Base-by-base conservation (phyloP, 2,797 vertebrate genomes). In the Gymnopithys bicolor region DNA sequence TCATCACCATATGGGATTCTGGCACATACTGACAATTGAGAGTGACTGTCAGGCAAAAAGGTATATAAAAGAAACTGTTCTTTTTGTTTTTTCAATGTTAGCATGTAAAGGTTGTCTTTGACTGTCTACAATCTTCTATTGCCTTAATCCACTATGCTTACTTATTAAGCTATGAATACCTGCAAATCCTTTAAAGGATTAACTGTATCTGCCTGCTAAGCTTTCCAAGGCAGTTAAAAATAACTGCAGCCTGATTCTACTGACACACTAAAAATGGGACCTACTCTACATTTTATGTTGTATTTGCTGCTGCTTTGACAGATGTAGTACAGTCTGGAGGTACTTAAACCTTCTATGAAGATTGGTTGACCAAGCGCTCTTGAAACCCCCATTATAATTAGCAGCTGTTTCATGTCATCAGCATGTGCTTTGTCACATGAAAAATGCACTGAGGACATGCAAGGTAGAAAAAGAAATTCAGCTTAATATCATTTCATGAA, bases 91-190 rank as follows among this genome's bases (percentile, higher is more conserved):
- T 81, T 77, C 5, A 52, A 71, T 55, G 8, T 60, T 63, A 56
- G 58, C 32, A 77, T 37, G 45, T 60, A 76, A 91, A 90, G 45
- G 70, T 91, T 95, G 87, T 81, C 39, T 94, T 58, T 89, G 78
- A 55, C 81, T 87, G 77, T 71, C 81, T 95, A 30, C 89, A 86
- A 37, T 87, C 68, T 92, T 84, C 87, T 86, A 64, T 80, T 89
- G 74, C 53, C 62, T 89, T 90, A 87, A 85, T 96, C 90, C 87
- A 78, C 67, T 74, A 67, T 74, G 89, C 51, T 91, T 95, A 91
- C 78, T 92, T 90, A 95, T 56, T 95, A 94, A 96, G 76, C 89
- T 97, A 81, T 87, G 96, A 97, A 95, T 93, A 93, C 87, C 91
- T 94, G 90, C 74, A 94, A 87, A 91, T 95, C 91, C 80, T 86